These are phyloP conservation scores for Stratiomys singularior DNA, from an alignment of 2,888 invertebrate genomes.

Conservation along the genomic window DNA sequence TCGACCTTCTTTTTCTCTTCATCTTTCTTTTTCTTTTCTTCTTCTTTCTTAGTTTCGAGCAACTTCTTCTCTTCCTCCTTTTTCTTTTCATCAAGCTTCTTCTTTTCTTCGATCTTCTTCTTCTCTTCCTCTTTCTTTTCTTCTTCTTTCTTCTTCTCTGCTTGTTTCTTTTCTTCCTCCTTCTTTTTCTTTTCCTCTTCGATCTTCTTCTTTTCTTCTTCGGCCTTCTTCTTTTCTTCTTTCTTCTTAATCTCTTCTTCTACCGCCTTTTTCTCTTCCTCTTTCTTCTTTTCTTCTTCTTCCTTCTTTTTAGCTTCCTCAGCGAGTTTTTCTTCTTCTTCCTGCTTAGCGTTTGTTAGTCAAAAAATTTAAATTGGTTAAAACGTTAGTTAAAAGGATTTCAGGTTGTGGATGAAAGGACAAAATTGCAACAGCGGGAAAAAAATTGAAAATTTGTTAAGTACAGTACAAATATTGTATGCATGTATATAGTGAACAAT, in stretches of 20 bases:
- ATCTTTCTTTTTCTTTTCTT: constrained; percentile 56
- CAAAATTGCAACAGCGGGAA: background rate
- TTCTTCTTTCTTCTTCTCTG: constrained; percentile 62
- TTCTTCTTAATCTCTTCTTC: constrained; percentile 54
- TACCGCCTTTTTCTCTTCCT: constrained; percentile 66
- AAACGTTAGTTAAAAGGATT: background rate
- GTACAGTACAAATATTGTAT: no score
- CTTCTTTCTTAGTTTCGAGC: constrained; percentile 53
- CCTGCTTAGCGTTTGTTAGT: constrained; percentile 46
- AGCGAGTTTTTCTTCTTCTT: constrained; percentile 50
- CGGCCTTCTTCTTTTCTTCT: constrained; percentile 67
- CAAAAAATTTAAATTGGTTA: background rate
- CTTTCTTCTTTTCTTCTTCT: constrained; percentile 64
- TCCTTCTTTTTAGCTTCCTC: constrained; percentile 52
- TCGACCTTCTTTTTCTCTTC: constrained; percentile 52
- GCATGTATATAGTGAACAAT: no score
- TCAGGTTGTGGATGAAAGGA: background rate
- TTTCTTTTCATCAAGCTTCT: constrained; percentile 52
- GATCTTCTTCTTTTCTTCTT: constrained; percentile 64
- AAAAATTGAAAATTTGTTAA: no score
- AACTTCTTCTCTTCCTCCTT: constrained; percentile 53
- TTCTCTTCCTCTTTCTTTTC: constrained; percentile 58
- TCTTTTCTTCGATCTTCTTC: constrained; percentile 63
- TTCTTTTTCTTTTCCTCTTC: constrained; percentile 55
- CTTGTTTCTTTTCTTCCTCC: constrained; percentile 57